A percentile compares a stretch with the other conserved stretches of the same genome.
Conservation (phyloP, 2,797 vertebrate genomes). For the Pantherophis vulpinus region DNA sequence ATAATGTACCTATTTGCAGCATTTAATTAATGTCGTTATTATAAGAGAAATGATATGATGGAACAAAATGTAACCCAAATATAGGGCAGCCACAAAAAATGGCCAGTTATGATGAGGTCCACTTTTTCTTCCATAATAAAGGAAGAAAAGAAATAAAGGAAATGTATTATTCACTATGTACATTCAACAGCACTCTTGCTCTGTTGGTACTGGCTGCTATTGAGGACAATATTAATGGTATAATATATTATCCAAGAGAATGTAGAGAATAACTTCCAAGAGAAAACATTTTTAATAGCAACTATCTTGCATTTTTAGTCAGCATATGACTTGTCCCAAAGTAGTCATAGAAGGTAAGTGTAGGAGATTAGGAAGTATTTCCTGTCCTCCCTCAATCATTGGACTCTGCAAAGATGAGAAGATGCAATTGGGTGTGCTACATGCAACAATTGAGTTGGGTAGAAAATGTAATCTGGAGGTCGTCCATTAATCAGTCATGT, state of each 20-base stretch:
- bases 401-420: neutral
- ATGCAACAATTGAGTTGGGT: neutral
- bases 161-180: neutral
- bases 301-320: neutral
- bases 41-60: neutral
- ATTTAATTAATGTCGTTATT: neutral
- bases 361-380: neutral
- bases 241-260: neutral
- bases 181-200: neutral
- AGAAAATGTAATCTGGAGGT: neutral
- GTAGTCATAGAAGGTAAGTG: neutral
- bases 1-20: neutral
- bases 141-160: neutral
- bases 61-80: neutral
- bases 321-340: neutral
- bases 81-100: neutral
- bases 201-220: neutral
- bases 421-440: neutral
- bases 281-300: neutral
- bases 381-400: neutral
- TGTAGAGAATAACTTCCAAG: neutral
- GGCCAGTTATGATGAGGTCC: neutral
- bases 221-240: neutral
- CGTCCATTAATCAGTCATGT: neutral
- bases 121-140: neutral